Evolutionary conservation across 2,797 vertebrate genomes (phyloP), one percentile per base, ranked within the genome.

Genomic region (Australoheros facetus): DNA sequence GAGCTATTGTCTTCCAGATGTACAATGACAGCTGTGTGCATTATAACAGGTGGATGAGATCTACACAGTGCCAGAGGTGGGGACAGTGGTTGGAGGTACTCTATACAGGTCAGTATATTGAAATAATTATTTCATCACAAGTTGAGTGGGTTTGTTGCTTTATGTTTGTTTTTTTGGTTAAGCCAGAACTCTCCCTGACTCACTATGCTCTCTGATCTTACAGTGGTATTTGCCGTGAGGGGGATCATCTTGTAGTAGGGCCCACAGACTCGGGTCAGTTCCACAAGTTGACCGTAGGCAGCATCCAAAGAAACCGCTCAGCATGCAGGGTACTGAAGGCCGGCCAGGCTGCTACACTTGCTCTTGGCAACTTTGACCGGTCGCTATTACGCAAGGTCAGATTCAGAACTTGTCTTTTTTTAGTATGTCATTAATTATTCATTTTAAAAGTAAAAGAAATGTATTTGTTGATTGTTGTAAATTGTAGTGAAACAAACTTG

Each of bases 1-100:
- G 14, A 39, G 26, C 17, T 16, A 28, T 28, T 21, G 13, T 16
- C 32, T 7, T 34, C 32, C 8, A 34, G 7, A 9, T 34, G 32
- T 34, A 34, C 32, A 34, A 9, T 82, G 19, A 76, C 26, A 62
- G 32, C 12, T 4, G 13, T 48, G 53, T 70, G 39, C 16, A 4
- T 77, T 32, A 8, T 82, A 91, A 17, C 92, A 99, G 98, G 98
- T 99, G 48, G 98, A 99, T 95, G 98, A 99, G 95, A 99, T 99
- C 93, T 99, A 99, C 89, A 98, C 98, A 0, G 98, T 99, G 71
- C 98, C 98, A 78, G 98, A 99, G 66, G 98, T 99, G 88, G 98
- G 98, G 72, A 99, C 98, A 26, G 98, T 99, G 82, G 98, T 99
- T 42, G 98, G 98, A 90, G 98, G 98, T 80, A 99, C 98, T 73